Percentiles rank a stretch among this genome's conserved stretches.
Conservation (phyloP, 2,113 vertebrate genomes). For the Microcebus ravelobensis region DNA sequence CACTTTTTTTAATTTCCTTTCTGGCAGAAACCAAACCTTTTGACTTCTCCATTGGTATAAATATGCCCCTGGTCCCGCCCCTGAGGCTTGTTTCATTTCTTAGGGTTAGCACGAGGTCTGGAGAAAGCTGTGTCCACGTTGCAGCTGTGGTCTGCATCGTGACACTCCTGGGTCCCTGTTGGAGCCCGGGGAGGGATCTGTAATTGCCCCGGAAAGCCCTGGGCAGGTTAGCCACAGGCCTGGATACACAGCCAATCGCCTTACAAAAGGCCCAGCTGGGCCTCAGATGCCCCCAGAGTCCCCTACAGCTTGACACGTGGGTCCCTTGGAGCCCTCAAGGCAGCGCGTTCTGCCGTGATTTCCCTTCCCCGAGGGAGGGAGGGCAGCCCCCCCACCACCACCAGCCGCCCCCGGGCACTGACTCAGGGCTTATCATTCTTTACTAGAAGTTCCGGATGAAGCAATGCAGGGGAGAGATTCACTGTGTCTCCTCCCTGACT, state of each 20-base stretch:
- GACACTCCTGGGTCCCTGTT: not conserved
- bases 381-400: not conserved
- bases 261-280: not conserved
- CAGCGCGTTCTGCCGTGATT: not conserved
- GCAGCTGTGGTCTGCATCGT: not conserved
- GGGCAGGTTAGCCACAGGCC: not conserved
- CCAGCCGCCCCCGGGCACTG: not conserved
- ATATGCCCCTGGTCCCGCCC: not conserved
- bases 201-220: not conserved
- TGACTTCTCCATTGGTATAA: not conserved
- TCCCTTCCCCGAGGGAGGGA: not conserved
- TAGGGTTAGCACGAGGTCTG: not conserved
- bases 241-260: not conserved
- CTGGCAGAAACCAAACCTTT: conserved; percentile 22
- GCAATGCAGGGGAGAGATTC: conserved; percentile 25
- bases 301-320: not conserved
- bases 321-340: not conserved
- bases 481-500: conserved; percentile 53
- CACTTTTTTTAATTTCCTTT: not conserved
- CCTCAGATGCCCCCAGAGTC: not conserved
- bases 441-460: conserved; percentile 76
- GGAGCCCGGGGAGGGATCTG: too few species aligned
- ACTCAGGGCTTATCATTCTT: conserved; percentile 44
- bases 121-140: not conserved
- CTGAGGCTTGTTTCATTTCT: not conserved